Conservation (phyloP, 64 coral and sea anemone species). For the Acropora yongei region DNA sequence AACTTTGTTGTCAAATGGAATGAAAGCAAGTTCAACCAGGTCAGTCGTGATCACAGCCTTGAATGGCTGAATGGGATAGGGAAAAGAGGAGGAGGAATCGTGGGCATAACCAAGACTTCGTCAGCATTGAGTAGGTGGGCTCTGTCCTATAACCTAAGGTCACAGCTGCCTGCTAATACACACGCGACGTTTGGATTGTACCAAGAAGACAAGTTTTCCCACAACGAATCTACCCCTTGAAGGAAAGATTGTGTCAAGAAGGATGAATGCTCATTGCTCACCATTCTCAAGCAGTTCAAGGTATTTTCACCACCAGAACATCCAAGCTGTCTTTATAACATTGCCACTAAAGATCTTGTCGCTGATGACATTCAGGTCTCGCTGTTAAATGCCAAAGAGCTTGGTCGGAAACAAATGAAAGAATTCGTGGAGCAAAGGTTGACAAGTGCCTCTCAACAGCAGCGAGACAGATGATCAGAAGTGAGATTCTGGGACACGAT, state of each 20-base stretch:
- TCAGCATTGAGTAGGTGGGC: conserved; percentile 57
- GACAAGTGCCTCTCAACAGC: neutral
- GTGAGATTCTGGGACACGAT: conserved; percentile 43
- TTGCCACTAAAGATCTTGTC: conserved; percentile 53
- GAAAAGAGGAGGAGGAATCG: conserved; percentile 48
- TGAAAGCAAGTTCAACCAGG: conserved; percentile 43
- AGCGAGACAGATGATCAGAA: neutral
- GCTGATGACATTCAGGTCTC: conserved; percentile 42
- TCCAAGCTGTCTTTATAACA: conserved; percentile 49
- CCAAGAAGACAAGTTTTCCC: conserved; percentile 44
- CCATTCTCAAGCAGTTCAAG: conserved; percentile 56
- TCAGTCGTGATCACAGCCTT: conserved; percentile 61
- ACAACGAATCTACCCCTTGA: conserved; percentile 61
- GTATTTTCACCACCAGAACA: conserved; percentile 47
- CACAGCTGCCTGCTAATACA: conserved; percentile 47
- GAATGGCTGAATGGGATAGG: conserved; percentile 71
- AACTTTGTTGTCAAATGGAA: conserved; percentile 70
- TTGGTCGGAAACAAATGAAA: conserved; percentile 17
- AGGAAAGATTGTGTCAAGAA: conserved; percentile 43
- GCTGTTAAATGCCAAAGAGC: conserved; percentile 28
- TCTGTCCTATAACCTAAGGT: conserved; percentile 44
- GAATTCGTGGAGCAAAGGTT: conserved; percentile 30
- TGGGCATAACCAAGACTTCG: conserved; percentile 55
- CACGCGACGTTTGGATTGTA: neutral
- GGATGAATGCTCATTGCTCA: conserved; percentile 45